Conservation (phyloP, 2,797 vertebrate species). For the Myotis pilosus region DNA sequence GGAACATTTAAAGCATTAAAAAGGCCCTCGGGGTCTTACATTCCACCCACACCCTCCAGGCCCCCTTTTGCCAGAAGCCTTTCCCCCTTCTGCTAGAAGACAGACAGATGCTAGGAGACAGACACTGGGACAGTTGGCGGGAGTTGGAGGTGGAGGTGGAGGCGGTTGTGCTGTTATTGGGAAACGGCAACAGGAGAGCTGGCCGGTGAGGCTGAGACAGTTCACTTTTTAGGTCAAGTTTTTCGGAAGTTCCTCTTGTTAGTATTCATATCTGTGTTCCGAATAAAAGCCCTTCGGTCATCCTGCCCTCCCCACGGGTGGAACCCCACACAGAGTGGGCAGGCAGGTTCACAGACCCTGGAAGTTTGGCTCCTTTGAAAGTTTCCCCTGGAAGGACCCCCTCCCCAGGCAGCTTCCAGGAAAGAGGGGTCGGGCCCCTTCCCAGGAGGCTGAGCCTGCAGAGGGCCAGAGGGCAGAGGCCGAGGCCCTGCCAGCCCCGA, state of each 20-base stretch:
- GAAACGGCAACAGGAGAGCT: neutral
- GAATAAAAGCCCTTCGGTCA: neutral
- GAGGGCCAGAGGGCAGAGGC: neutral
- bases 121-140: neutral
- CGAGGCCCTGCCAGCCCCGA: neutral
- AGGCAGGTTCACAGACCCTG: neutral
- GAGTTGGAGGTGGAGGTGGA: neutral
- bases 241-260: neutral
- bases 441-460: rapidly evolving
- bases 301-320: neutral
- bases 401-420: neutral
- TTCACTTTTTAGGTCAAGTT: neutral
- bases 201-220: too few species aligned
- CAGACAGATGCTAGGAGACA: too few species aligned
- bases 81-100: too few species aligned
- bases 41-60: neutral
- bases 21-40: neutral
- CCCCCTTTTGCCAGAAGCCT: rapidly evolving
- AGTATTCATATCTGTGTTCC: neutral
- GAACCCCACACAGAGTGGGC: neutral
- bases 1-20: neutral
- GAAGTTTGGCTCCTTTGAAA: neutral
- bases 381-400: neutral
- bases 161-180: neutral
- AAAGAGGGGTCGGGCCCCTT: rapidly evolving